These are phyloP conservation scores for Limonius californicus DNA, from an alignment of 1,140 invertebrate genomes.

Conservation along the genomic window DNA sequence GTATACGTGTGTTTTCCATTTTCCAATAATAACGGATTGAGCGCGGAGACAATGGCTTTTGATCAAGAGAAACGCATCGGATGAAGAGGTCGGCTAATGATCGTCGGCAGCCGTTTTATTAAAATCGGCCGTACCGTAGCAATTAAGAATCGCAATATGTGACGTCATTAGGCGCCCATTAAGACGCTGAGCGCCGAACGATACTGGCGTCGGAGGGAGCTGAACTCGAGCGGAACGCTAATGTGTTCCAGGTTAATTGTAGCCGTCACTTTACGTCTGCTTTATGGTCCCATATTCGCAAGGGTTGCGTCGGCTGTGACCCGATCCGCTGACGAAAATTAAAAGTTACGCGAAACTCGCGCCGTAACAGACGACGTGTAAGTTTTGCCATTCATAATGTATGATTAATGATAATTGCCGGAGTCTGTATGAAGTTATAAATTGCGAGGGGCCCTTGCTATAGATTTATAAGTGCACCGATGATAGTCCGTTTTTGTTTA, in stretches of 20 bases:
- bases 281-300: constrained; percentile 19
- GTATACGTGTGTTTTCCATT: neutral
- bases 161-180: constrained; percentile 32
- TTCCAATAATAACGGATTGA: neutral
- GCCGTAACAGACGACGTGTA: constrained; percentile 32
- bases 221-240: constrained; percentile 12
- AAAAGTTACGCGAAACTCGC: constrained; percentile 20
- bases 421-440: constrained; percentile 40
- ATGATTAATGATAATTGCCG: constrained; percentile 45
- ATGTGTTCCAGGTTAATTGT: constrained; percentile 29
- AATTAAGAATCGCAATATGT: constrained; percentile 38
- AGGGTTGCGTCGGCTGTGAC: constrained; percentile 3
- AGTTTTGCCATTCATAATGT: constrained; percentile 45
- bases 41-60: neutral
- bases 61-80: neutral
- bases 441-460: constrained; percentile 29
- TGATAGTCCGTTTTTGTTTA: constrained; percentile 26
- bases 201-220: constrained; percentile 20
- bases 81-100: neutral
- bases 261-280: constrained; percentile 25
- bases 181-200: constrained; percentile 24
- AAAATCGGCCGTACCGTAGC: constrained; percentile 26
- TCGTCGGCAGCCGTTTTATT: constrained; percentile 32
- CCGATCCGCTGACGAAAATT: constrained; percentile 21
- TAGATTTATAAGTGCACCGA: constrained; percentile 30